Evolutionary conservation across 2,113 vertebrate species (phyloP).

Genomic region (Cheilinus undulatus): DNA sequence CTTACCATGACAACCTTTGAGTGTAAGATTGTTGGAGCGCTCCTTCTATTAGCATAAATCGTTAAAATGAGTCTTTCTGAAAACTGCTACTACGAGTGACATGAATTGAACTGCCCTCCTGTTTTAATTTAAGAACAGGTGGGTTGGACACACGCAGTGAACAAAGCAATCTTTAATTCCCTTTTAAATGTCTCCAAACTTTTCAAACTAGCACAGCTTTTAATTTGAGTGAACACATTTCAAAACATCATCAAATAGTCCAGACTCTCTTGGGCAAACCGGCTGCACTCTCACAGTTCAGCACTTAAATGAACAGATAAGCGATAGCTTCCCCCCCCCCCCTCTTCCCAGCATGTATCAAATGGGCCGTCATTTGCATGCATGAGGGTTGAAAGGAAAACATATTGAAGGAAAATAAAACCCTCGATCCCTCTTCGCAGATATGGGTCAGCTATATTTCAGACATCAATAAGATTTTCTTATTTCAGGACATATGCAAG

Average conservation of each 20-base stretch:
- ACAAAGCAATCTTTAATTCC: constrained; percentile 24
- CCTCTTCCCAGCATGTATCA: constrained; percentile 34
- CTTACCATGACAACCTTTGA: constrained; percentile 25
- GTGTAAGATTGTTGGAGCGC: neutral
- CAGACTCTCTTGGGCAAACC: constrained; percentile 56
- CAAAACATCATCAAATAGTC: constrained; percentile 61
- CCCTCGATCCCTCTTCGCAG: constrained; percentile 31
- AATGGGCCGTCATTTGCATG: constrained; percentile 66
- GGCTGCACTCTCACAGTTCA: constrained; percentile 60
- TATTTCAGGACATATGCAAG: constrained; percentile 59
- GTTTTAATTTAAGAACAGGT: constrained; percentile 22
- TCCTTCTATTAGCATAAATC: constrained; percentile 18
- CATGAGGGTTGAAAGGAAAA: constrained; percentile 60
- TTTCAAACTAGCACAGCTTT: constrained; percentile 43
- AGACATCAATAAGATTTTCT: constrained; percentile 71
- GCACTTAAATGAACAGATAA: constrained; percentile 66
- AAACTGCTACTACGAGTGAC: neutral
- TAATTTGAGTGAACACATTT: constrained; percentile 47
- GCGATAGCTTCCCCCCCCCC: neutral
- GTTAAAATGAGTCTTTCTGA: constrained; percentile 4
- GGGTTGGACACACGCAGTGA: neutral
- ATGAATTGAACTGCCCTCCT: constrained; percentile 1
- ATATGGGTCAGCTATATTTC: constrained; percentile 63
- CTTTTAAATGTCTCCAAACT: constrained; percentile 25
- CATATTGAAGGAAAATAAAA: constrained; percentile 56